These are phyloP conservation scores for Pelobates cultripes DNA, from an alignment of 2,797 vertebrate genomes.

Conservation along the genomic window DNA sequence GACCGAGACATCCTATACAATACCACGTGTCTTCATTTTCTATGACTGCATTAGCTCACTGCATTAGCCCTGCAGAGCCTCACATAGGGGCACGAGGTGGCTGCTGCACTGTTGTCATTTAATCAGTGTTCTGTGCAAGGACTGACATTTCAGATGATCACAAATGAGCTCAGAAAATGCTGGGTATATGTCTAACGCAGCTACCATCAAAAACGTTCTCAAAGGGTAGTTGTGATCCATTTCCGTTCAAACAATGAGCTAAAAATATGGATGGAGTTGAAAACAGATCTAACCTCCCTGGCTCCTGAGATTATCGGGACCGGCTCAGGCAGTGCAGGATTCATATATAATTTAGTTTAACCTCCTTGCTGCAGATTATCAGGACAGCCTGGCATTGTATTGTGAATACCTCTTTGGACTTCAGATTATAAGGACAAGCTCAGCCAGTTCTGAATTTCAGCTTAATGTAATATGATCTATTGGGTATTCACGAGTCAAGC, in stretches of 20 bases:
- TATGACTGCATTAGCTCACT: constrained; percentile 40
- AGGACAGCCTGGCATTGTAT: not conserved
- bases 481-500: not conserved
- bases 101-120: constrained; percentile 37
- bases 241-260: too few relatives aligned
- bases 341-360: not conserved
- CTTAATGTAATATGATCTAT: too few relatives aligned
- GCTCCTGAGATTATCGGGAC: not conserved
- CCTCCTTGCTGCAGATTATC: not conserved
- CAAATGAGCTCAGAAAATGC: too few relatives aligned
- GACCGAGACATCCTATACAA: not conserved
- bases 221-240: too few relatives aligned
- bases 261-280: too few relatives aligned
- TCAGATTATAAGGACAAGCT: not conserved
- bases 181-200: too few relatives aligned
- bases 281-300: too few relatives aligned
- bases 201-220: too few relatives aligned
- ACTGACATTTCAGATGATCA: constrained; percentile 13
- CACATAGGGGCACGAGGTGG: constrained; percentile 3
- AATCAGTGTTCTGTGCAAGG: constrained; percentile 9
- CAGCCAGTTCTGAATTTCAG: not conserved
- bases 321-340: not conserved
- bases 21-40: constrained; percentile 19
- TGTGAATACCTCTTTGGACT: not conserved
- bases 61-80: constrained; percentile 48